A percentile compares a stretch with the other conserved stretches of the same genome.
Evolutionary conservation across 1,140 invertebrate species (phyloP).

Genomic region (Zaprionus taronus): DNA sequence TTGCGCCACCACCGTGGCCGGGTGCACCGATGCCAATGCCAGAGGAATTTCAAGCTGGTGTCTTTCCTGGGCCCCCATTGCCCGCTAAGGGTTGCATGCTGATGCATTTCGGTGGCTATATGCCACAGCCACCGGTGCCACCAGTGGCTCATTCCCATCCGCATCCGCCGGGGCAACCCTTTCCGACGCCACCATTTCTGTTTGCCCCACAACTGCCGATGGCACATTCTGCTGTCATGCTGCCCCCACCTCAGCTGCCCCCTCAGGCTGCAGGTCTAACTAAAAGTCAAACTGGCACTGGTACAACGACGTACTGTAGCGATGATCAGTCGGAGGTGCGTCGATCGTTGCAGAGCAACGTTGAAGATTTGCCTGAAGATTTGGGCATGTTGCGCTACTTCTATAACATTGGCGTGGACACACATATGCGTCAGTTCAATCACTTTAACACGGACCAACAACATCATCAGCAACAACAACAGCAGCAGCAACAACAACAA

Average conservation of each 20-base stretch:
- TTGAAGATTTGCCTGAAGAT: constrained; percentile 87
- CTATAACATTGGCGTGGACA: constrained; percentile 88
- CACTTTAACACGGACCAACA: constrained; percentile 63
- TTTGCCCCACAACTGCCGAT: constrained; percentile 14
- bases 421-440: constrained; percentile 68
- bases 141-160: constrained; percentile 17
- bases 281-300: constrained; percentile 5
- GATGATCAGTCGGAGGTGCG: constrained; percentile 85
- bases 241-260: not conserved
- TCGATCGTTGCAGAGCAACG: constrained; percentile 85
- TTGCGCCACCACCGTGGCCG: constrained; percentile 32
- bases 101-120: constrained; percentile 56
- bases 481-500: constrained; percentile 26
- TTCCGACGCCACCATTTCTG: constrained; percentile 11
- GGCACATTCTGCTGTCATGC: not conserved
- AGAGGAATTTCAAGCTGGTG: constrained; percentile 38
- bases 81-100: constrained; percentile 43
- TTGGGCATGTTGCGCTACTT: constrained; percentile 87
- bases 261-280: not conserved
- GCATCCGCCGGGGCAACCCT: constrained; percentile 11
- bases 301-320: not conserved
- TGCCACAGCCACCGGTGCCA: constrained; percentile 25
- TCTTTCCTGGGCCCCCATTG: constrained; percentile 24
- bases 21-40: constrained; percentile 20
- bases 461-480: constrained; percentile 31